Conservation (phyloP, 2,113 vertebrate species). For the Pteronura brasiliensis region DNA sequence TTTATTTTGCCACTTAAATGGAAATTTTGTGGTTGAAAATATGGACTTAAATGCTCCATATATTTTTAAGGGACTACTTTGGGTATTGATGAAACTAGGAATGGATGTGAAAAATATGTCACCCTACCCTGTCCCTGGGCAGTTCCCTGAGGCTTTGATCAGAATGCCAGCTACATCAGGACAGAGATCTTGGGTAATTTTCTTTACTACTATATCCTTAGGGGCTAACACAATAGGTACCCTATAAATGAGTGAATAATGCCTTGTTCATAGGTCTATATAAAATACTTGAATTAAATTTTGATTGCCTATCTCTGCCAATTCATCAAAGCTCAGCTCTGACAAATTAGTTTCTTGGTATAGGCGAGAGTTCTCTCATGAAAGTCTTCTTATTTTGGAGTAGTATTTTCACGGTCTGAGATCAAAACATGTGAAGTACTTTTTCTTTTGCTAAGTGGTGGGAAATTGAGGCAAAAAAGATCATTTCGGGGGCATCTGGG, state of each 20-base stretch:
- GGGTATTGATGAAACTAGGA: neutral
- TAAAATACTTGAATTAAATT: neutral
- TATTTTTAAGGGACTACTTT: neutral
- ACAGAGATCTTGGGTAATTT: neutral
- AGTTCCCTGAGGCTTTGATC: neutral
- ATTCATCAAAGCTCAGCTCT: slow-evolving; percentile 10
- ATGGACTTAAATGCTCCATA: neutral
- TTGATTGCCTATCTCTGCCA: neutral
- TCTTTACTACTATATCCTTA: neutral
- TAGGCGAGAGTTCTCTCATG: neutral
- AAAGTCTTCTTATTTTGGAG: neutral
- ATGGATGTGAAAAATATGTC: neutral
- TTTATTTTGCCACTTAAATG: neutral
- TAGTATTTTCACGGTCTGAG: neutral
- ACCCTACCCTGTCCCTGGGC: neutral
- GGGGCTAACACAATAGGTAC: neutral
- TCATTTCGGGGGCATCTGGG: too few relatives aligned
- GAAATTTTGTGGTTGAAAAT: neutral
- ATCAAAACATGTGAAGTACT: neutral
- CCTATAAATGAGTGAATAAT: neutral
- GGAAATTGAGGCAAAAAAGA: neutral
- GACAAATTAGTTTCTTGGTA: neutral
- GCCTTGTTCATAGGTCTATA: neutral
- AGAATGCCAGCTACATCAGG: neutral
- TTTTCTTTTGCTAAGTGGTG: neutral